phyloP scores from a whole-genome alignment of 35 echinoderm and acorn worm species.

The Lytechinus pictus region DNA sequence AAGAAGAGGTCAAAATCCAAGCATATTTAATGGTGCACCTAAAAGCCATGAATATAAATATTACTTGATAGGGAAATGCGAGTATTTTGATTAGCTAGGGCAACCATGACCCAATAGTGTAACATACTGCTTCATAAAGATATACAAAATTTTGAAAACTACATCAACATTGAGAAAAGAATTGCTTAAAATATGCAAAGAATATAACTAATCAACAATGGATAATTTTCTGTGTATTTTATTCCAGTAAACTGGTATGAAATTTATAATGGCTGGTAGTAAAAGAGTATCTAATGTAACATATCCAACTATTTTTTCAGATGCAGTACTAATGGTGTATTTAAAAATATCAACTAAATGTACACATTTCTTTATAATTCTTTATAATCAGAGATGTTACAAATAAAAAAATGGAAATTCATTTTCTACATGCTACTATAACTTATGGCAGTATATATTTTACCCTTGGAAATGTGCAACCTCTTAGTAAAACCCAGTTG shows the following conservation, averaged over 20 bases:
- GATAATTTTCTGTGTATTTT: background rate
- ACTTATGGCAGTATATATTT: background rate
- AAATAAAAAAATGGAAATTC: background rate
- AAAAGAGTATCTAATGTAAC: background rate
- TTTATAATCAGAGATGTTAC: background rate
- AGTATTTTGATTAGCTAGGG: background rate
- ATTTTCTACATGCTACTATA: conserved; percentile 4
- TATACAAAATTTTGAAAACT: background rate
- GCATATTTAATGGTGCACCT: background rate
- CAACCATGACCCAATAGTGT: background rate
- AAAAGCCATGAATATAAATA: background rate
- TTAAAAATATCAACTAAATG: background rate
- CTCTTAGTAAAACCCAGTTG: background rate
- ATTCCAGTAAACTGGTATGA: background rate
- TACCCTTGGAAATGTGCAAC: background rate
- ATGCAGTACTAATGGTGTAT: background rate
- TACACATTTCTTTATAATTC: background rate
- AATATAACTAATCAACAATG: background rate
- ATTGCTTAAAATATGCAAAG: background rate
- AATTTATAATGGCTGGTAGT: background rate
- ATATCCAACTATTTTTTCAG: background rate
- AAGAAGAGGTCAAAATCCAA: background rate
- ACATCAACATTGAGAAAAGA: background rate
- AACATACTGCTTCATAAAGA: background rate
- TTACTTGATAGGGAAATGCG: background rate